Evolutionary conservation across 2,888 invertebrate genomes (phyloP), one percentile per base, ranked within the genome.

Genomic region (Leptinotarsa peninsularis): DNA sequence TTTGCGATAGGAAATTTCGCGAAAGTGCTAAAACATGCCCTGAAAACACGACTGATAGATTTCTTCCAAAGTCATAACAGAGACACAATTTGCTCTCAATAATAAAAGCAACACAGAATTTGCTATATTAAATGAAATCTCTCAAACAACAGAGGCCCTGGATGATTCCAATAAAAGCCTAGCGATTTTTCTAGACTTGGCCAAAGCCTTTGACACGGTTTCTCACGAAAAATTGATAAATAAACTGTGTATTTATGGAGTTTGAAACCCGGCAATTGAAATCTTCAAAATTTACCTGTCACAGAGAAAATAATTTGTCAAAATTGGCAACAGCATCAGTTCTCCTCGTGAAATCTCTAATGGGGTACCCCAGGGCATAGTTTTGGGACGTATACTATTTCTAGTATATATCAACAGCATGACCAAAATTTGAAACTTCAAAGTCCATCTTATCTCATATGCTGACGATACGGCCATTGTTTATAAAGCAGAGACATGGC

Each of bases 91-190:
- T 49, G 66, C 7, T 49, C 49, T 10, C 49, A 66, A 49, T 15
- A 7, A 66, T 49, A 66, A 66, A 66, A 43, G 15, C 14, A 66
- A 49, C 43, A 66, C 66, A 33, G 66, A 66, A 66, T 66, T 49
- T 49, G 49, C 66, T 4, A 66, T 66, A 66, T 49, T 66, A 17
- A 66, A 66, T 27, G 49, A 4, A 10, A 66, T 66, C 4, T 66
- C 66, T 18, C 43, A 66, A 66, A 66, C 66, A 66, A 17, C 49
- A 43, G 33, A 18, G 14, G n/a, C n/a, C 43, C 18, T 49, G 66
- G 66, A 66, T 33, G 10, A 66, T 66, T 66, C 66, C 13, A 23
- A 66, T 7, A 66, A 66, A 66, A 27, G 50, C 13, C 50, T 50
- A 1, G 50, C 15, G 3, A 4, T 50, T 50, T 50, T 50, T 50